phyloP scores from a whole-genome alignment of 1,140 invertebrate species.

The Lepidostoma basale region DNA sequence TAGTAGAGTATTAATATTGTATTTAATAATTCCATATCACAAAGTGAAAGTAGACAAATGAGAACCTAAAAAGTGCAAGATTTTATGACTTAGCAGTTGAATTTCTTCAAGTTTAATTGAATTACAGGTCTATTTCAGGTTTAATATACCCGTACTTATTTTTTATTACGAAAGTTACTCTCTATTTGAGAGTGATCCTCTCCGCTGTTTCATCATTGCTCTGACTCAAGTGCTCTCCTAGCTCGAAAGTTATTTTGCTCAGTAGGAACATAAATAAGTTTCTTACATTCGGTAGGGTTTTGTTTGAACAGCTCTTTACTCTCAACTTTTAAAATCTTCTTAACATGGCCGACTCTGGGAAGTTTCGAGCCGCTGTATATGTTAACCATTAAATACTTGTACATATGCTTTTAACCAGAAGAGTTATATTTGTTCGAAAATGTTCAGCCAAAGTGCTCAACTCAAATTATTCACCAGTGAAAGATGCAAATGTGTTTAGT shows the following conservation, averaged over 20 bases:
- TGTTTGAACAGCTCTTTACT: constrained; percentile 17
- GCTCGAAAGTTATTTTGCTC: constrained; percentile 12
- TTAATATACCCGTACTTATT: no score
- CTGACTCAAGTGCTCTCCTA: constrained; percentile 21
- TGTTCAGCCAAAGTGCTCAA: neutral
- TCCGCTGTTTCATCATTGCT: no score
- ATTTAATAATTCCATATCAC: no score
- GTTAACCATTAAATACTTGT: constrained; percentile 17
- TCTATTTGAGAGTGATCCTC: no score
- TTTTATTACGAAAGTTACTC: no score
- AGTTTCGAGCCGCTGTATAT: neutral
- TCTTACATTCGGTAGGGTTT: constrained; percentile 23
- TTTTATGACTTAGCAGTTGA: no score
- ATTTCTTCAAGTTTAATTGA: no score
- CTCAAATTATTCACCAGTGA: neutral
- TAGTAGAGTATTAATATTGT: no score
- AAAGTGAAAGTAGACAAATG: no score
- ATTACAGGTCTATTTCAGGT: no score
- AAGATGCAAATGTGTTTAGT: no score
- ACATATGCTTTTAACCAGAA: neutral
- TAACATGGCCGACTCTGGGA: constrained; percentile 9
- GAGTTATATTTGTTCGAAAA: constrained; percentile 3
- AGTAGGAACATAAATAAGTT: constrained; percentile 23
- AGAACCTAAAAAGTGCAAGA: no score
- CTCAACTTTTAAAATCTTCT: constrained; percentile 22